Evolutionary conservation across 1,140 invertebrate species (phyloP), one percentile per base, ranked within the genome.

Genomic region (Drosophila triauraria): DNA sequence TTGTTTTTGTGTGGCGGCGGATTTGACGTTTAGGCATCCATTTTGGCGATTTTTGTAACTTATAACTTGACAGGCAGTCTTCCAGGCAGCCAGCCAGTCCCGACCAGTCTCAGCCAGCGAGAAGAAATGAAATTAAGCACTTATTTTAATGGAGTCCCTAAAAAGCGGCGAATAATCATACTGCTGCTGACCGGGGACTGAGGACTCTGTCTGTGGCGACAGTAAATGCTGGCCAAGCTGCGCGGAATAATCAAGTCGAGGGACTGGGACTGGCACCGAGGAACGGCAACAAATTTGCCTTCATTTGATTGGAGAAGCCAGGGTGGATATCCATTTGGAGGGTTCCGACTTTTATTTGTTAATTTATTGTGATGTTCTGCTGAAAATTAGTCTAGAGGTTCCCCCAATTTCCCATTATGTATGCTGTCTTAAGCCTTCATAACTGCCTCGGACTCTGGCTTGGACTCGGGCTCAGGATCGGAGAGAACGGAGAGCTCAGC

Each of bases 301-400:
- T 87, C 70, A 77, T 87, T 86, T 78, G 78, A 85, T 85, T 75
- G 58, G 27, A 5, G 27, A 30, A 30, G 27, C 27, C 27, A 30
- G 9, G 4, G 32, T 10, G 10, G n/a, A 35, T 54, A 78, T 81
- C 82, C 81, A 78, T 84, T 84, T 75, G 82, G 53, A 48, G 70
- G 69, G 35, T 68, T 57, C 61, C 69, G 65, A 88, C 68, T 88
- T 87, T 87, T 88, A 87, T 87, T 87, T 88, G 83, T 88, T 87
- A 87, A 87, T 87, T 87, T 87, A 87, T 87, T 87, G 80, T 87
- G 84, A 87, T 87, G 83, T 87, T 87, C 83, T 69, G 38, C 68
- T 80, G 83, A 87, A 87, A 87, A 87, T 87, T 82, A 87, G 84
- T 87, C 80, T 75, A 77, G 64, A 87, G 83, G 68, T 82, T 71